Evolutionary conservation across 2,797 vertebrate species (phyloP).

Genomic region (Intellagama lesueurii): DNA sequence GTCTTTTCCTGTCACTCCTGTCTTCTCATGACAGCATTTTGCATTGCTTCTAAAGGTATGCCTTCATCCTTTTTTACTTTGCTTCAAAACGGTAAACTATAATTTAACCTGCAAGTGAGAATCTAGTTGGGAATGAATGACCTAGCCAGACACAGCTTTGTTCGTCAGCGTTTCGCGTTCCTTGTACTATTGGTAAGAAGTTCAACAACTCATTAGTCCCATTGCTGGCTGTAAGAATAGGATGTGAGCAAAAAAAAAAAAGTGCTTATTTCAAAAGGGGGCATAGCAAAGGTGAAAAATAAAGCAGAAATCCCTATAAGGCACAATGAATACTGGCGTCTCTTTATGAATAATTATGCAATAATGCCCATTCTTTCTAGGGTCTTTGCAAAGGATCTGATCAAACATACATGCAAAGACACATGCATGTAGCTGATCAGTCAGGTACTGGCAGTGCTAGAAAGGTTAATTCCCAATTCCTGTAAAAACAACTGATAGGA

Average conservation of each 20-base stretch:
- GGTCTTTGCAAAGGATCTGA: neutral
- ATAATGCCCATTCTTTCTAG: too few relatives aligned
- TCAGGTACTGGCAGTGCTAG: neutral
- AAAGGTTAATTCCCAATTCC: neutral
- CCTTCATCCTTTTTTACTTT: neutral
- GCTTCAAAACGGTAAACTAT: conserved; percentile 31
- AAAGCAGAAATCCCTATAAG: neutral
- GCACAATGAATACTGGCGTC: too few relatives aligned
- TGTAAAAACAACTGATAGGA: neutral
- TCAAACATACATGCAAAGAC: neutral
- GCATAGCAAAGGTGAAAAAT: conserved; percentile 23
- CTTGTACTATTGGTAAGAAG: conserved; percentile 34
- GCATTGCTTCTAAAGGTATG: too few relatives aligned
- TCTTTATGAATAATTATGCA: neutral
- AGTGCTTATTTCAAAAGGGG: conserved; percentile 45
- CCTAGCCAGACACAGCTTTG: neutral
- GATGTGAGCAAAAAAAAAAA: conserved; percentile 43
- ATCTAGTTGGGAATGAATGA: conserved; percentile 39
- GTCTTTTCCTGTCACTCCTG: too few relatives aligned
- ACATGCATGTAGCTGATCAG: neutral
- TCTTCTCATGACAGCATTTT: too few relatives aligned
- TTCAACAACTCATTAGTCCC: too few relatives aligned
- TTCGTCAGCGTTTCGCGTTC: conserved; percentile 1
- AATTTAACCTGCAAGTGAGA: conserved; percentile 21
- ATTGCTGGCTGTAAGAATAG: conserved; percentile 31